These are phyloP conservation scores for Kryptolebias ocellatus DNA, from an alignment of 2,797 vertebrate species.

Conservation along the genomic window DNA sequence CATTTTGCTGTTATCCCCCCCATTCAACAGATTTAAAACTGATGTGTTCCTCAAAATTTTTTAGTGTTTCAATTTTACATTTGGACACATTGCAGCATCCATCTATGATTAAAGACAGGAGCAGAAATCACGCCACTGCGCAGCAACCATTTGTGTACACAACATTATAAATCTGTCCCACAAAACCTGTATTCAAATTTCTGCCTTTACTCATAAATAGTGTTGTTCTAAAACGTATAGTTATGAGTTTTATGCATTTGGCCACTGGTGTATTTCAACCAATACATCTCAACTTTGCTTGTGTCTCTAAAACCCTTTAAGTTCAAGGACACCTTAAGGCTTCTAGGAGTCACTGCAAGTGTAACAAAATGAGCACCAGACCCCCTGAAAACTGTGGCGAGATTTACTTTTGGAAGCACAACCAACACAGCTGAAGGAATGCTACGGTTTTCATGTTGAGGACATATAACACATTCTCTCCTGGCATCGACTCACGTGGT, in stretches of 20 bases:
- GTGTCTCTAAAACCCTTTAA: neutral
- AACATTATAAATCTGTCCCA: neutral
- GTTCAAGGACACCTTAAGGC: neutral
- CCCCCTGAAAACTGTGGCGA: conserved; percentile 17
- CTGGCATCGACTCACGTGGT: conserved; percentile 84
- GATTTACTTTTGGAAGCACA: conserved; percentile 13
- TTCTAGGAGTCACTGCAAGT: neutral
- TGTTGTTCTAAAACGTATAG: neutral
- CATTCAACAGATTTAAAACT: too few relatives aligned
- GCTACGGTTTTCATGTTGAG: conserved; percentile 22
- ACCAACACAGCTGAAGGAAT: conserved; percentile 22
- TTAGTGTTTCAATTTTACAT: neutral
- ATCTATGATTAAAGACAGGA: neutral
- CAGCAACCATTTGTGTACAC: neutral
- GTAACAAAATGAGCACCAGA: neutral
- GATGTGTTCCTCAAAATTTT: neutral
- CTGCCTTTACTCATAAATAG: neutral
- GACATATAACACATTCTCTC: neutral
- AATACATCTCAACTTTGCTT: too few relatives aligned
- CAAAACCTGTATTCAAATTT: neutral
- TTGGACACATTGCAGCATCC: too few relatives aligned
- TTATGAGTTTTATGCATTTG: neutral
- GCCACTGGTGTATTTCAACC: too few relatives aligned
- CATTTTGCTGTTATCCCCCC: too few relatives aligned
- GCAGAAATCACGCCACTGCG: neutral